phyloP scores from a whole-genome alignment of 1,140 invertebrate species.

The Drosophila equinoxialis region DNA sequence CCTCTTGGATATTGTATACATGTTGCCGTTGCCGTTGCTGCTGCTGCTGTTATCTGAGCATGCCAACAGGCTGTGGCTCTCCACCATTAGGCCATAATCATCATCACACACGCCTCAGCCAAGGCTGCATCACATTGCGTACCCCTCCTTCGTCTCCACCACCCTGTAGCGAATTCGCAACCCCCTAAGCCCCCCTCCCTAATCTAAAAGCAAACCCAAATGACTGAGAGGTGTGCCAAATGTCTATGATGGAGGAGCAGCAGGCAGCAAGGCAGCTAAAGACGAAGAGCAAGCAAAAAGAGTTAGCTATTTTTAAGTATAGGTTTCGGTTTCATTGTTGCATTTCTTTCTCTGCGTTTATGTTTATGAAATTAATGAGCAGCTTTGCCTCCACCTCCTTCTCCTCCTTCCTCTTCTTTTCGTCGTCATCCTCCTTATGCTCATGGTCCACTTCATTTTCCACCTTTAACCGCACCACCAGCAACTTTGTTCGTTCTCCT shows the following conservation, averaged over 20 bases:
- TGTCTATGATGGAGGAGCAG: slow-evolving; percentile 62
- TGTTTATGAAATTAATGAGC: slow-evolving; percentile 81
- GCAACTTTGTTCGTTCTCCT: neutral
- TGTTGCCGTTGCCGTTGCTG: slow-evolving; percentile 33
- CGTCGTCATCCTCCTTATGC: neutral
- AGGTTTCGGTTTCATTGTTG: slow-evolving; percentile 81
- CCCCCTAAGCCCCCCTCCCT: neutral
- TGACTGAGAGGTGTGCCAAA: slow-evolving; percentile 67
- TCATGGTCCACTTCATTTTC: neutral
- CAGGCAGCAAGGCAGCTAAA: slow-evolving; percentile 6
- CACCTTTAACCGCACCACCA: no score
- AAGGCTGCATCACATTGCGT: slow-evolving; percentile 26
- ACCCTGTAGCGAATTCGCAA: neutral
- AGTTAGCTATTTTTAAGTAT: slow-evolving; percentile 76
- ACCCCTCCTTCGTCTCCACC: slow-evolving; percentile 1
- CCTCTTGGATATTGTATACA: slow-evolving; percentile 32
- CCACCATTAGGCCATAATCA: slow-evolving; percentile 80
- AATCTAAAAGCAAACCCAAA: slow-evolving; percentile 5
- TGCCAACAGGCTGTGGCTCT: slow-evolving; percentile 69
- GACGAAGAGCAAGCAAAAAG: neutral
- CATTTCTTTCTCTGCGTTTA: slow-evolving; percentile 77
- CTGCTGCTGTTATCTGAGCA: slow-evolving; percentile 57
- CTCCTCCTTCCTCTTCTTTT: neutral
- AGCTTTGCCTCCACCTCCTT: slow-evolving; percentile 50
- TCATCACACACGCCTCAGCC: slow-evolving; percentile 74